These are phyloP conservation scores for Netelia inedita DNA, from an alignment of 2,888 invertebrate species.

Conservation along the genomic window DNA sequence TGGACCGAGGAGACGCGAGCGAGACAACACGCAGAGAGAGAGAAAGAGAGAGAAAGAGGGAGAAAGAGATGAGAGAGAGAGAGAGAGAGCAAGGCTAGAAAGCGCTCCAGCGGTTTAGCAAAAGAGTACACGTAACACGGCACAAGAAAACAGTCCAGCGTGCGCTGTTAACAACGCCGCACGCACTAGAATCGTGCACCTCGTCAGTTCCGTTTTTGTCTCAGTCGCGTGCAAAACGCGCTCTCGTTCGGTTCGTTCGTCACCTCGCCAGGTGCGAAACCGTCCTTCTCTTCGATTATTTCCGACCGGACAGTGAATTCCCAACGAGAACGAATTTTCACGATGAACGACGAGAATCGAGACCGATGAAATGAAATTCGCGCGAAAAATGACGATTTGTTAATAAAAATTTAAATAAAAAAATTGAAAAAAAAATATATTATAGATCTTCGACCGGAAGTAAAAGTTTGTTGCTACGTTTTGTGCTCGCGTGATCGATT, in stretches of 20 bases:
- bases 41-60: background rate
- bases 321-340: constrained; percentile 24
- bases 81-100: no score
- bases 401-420: background rate
- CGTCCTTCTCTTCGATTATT: background rate
- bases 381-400: background rate
- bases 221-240: constrained; percentile 82
- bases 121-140: background rate
- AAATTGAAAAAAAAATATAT: no score
- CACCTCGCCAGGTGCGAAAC: constrained; percentile 10
- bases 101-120: background rate
- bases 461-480: background rate
- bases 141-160: constrained; percentile 21
- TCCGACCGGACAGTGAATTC: constrained; percentile 24
- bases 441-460: background rate
- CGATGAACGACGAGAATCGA: constrained; percentile 27
- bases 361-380: background rate
- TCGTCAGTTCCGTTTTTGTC: constrained; percentile 2
- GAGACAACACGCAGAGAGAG: background rate
- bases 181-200: background rate
- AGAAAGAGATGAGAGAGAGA: no score
- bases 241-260: constrained; percentile 68
- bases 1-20: constrained; percentile 20
- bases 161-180: constrained; percentile 15
- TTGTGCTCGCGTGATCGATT: no score